phyloP scores from a whole-genome alignment of 2,888 invertebrate genomes.

The Quadriops clusia region DNA sequence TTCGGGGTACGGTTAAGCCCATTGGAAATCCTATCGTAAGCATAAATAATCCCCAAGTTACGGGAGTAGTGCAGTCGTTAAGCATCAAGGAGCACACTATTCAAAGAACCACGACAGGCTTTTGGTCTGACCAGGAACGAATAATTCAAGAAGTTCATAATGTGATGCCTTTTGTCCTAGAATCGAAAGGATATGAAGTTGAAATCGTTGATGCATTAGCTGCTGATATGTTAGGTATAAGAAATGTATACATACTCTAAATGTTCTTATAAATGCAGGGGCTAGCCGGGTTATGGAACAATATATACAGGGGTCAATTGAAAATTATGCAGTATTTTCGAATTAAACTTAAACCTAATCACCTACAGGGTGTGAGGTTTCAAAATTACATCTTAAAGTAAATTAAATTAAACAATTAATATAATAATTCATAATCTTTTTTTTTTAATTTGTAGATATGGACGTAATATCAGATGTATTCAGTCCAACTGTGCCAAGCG shows the following conservation, averaged over 20 bases:
- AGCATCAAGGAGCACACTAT: slow-evolving; percentile 74
- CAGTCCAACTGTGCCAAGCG: slow-evolving; percentile 61
- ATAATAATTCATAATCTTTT: slow-evolving; percentile 5
- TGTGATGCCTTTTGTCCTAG: slow-evolving; percentile 67
- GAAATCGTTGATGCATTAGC: slow-evolving; percentile 66
- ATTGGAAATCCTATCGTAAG: slow-evolving; percentile 65
- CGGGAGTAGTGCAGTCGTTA: slow-evolving; percentile 69
- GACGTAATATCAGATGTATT: slow-evolving; percentile 76
- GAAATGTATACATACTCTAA: no score
- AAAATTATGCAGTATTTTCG: no score
- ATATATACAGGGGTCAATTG: no score
- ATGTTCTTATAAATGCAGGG: no score
- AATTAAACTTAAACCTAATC: no score
- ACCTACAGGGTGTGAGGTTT: no score
- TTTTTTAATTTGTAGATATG: slow-evolving; percentile 42
- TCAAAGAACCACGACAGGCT: slow-evolving; percentile 71
- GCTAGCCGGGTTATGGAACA: no score
- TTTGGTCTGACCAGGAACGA: slow-evolving; percentile 74
- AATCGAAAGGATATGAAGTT: slow-evolving; percentile 48
- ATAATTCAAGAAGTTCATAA: slow-evolving; percentile 69
- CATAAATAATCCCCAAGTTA: slow-evolving; percentile 57
- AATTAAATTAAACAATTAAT: no score
- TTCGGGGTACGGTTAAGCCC: slow-evolving; percentile 64
- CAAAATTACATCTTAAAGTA: no score
- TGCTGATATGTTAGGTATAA: slow-evolving; percentile 53